phyloP scores from a whole-genome alignment of 2,113 vertebrate species.

The Clarias gariepinus region DNA sequence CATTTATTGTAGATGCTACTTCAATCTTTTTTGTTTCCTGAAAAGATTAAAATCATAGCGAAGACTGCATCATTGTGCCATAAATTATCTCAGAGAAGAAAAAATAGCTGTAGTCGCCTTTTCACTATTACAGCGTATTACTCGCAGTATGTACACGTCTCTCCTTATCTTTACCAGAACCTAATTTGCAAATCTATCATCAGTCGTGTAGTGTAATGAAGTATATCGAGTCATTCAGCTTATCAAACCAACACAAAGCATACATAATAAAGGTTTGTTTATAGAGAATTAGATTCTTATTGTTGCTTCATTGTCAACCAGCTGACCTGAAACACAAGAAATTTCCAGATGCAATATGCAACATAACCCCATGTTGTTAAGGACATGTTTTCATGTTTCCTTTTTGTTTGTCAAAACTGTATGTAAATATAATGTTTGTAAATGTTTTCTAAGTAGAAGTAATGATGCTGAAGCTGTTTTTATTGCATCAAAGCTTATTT shows the following conservation, averaged over 20 bases:
- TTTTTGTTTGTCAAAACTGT: neutral
- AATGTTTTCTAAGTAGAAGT: neutral
- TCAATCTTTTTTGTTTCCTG: neutral
- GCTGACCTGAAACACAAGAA: neutral
- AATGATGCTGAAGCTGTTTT: neutral
- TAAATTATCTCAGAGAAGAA: neutral
- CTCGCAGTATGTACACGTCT: neutral
- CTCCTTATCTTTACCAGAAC: neutral
- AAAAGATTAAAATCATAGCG: neutral
- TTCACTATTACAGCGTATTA: neutral
- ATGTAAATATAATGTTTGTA: neutral
- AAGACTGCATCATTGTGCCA: neutral
- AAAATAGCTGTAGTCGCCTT: neutral
- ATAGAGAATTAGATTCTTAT: neutral
- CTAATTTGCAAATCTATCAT: neutral
- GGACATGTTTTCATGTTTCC: neutral
- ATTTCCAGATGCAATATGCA: neutral
- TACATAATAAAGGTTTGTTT: neutral
- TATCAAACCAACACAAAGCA: neutral
- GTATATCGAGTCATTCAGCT: neutral
- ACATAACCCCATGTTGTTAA: neutral
- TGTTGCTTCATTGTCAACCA: neutral
- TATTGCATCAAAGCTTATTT: too few species aligned
- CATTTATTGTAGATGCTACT: neutral
- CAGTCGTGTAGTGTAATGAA: neutral